These are phyloP conservation scores for Anas acuta DNA, from an alignment of 2,797 vertebrate genomes.

Conservation along the genomic window DNA sequence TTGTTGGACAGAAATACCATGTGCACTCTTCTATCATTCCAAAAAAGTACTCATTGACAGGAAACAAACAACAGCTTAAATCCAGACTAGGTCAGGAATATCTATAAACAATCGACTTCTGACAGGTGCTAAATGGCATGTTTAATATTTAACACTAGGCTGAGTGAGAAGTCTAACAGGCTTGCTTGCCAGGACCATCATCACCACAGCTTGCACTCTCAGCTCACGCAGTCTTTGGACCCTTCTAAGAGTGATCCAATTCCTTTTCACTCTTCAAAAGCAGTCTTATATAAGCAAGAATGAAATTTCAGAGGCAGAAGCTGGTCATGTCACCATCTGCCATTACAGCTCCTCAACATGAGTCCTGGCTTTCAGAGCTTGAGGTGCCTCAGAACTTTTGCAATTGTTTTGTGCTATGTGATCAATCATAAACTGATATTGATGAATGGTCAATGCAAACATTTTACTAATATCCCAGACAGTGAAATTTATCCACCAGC, in stretches of 20 bases:
- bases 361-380: neutral
- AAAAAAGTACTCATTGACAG: neutral
- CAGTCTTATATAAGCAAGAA: neutral
- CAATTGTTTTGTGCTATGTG: neutral
- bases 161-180: neutral
- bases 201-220: neutral
- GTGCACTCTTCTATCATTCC: accelerated
- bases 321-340: neutral
- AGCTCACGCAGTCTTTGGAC: neutral
- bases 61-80: neutral
- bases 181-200: neutral
- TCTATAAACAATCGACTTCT: neutral
- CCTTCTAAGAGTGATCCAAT: neutral
- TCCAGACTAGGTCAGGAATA: neutral
- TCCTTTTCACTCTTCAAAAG: neutral
- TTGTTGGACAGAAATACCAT: neutral
- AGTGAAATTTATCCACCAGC: neutral
- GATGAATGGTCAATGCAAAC: neutral
- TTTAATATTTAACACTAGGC: neutral
- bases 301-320: neutral
- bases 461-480: neutral
- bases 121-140: accelerated
- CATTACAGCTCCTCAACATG: neutral
- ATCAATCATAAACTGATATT: neutral
- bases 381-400: neutral